Base-by-base conservation (phyloP, 2,113 vertebrate species). In the Notothenia rossii region DNA sequence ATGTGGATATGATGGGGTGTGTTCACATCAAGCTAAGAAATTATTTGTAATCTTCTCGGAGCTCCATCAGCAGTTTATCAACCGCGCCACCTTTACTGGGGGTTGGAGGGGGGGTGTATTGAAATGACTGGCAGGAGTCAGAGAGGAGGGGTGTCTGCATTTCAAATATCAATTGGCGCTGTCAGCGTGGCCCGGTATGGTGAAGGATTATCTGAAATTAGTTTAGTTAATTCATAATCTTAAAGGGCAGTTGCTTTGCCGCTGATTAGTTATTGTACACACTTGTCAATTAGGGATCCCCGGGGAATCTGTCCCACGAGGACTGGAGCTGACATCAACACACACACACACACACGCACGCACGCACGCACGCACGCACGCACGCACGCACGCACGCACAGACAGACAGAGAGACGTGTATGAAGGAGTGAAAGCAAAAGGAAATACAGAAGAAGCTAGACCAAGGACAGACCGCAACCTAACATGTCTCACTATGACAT, bases 231-330 rank as follows among this genome's bases (percentile, higher is more conserved):
- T 95, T 93, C 87, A 91, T 93, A 92, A 93, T 92, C 89, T 93
- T 91, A 94, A 94, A 94, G 94, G 91, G 85, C 93, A 92, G 92
- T 90, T 88, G 82, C 90, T 91, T 88, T 87, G 86, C 79, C 49
- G 81, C 93, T 93, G 93, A 94, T 94, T 93, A 94, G 93, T 93
- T 93, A 92, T 92, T 94, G 93, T 93, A 92, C 89, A 94, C 91
- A 95, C 75, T 92, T 92, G 91, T 93, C 93, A 94, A 94, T 94
- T 94, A 91, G 85, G 84, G 71, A 65, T 92, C 91, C 88, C 92
- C 22, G 59, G 90, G 92, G 93, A 87, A 77, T 67, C 55, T 56
- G 56, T 68, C 81, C 72, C 72, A 45, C 0, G 72, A 84, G 82
- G 75, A 75, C 77, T 71, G 59, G 46, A 75, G 72, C 82, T 3